Percentiles rank a stretch among this genome's conserved stretches.
Conservation (phyloP, 2,113 vertebrate genomes). For the Mellivora capensis region DNA sequence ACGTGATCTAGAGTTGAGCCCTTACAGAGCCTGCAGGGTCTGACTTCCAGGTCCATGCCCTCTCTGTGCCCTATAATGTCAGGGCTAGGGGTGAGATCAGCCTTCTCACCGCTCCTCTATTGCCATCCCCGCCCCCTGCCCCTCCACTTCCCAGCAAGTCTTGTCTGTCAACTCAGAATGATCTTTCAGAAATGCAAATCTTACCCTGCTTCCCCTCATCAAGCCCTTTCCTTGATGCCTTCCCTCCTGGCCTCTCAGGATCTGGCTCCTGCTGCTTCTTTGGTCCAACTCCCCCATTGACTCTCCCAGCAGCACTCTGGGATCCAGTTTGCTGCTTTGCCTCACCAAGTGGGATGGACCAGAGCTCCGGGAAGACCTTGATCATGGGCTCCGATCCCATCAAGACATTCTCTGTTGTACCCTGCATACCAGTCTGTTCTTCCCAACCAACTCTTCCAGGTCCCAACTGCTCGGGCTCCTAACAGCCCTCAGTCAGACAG, state of each 20-base stretch:
- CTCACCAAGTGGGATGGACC: background rate
- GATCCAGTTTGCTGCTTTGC: background rate
- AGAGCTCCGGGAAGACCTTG: background rate
- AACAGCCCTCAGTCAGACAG: background rate
- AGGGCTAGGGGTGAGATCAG: background rate
- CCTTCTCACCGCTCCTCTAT: background rate
- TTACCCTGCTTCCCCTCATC: background rate
- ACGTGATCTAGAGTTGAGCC: background rate
- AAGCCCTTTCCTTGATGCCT: background rate
- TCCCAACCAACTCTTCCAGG: background rate
- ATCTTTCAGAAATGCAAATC: background rate
- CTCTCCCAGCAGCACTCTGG: background rate
- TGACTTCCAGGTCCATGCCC: background rate
- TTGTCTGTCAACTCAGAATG: background rate
- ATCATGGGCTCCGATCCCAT: background rate
- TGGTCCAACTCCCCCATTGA: background rate
- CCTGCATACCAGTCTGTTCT: background rate
- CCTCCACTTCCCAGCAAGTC: background rate
- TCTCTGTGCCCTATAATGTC: background rate
- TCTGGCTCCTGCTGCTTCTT: background rate
- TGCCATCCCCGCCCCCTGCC: background rate
- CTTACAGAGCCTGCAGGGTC: background rate
- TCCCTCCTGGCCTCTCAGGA: background rate
- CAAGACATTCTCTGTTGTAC: background rate
- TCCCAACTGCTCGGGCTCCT: background rate